Conservation (phyloP, 1,140 invertebrate species). For the Drosophila kohkoa region DNA sequence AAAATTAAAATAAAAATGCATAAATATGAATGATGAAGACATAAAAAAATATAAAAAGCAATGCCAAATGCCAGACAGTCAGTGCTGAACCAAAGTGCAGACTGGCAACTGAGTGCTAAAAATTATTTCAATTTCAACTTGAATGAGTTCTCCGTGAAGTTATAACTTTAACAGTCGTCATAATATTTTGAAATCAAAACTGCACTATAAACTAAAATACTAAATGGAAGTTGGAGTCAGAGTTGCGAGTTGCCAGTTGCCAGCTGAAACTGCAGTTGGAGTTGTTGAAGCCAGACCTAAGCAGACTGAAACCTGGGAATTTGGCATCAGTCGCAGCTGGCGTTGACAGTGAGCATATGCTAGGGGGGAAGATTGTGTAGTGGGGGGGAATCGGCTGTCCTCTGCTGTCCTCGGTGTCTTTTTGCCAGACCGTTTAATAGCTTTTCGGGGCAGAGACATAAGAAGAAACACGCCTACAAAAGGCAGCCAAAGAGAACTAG, state of each 20-base stretch:
- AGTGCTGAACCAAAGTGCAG: not conserved
- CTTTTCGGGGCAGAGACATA: slow-evolving; percentile 55
- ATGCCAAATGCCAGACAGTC: slow-evolving; percentile 28
- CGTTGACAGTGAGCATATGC: slow-evolving; percentile 55
- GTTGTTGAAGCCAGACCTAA: slow-evolving; percentile 1
- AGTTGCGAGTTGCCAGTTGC: not conserved
- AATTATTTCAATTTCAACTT: slow-evolving; percentile 62
- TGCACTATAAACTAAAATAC: slow-evolving; percentile 63
- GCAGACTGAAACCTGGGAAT: slow-evolving; percentile 43
- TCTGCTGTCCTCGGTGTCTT: slow-evolving; percentile 23
- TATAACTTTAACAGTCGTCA: slow-evolving; percentile 71
- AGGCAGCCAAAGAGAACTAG: slow-evolving; percentile 41
- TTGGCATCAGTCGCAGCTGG: slow-evolving; percentile 52
- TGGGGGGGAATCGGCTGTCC: slow-evolving; percentile 3
- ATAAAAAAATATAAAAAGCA: slow-evolving; percentile 53
- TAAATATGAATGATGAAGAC: slow-evolving; percentile 74
- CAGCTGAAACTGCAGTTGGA: not conserved
- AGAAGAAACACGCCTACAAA: slow-evolving; percentile 54
- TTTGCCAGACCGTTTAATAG: slow-evolving; percentile 56
- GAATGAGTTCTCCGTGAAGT: slow-evolving; percentile 54
- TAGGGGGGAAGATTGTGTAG: not conserved
- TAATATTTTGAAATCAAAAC: slow-evolving; percentile 77
- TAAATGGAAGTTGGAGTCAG: slow-evolving; percentile 46
- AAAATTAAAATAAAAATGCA: slow-evolving; percentile 75
- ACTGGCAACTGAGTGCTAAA: slow-evolving; percentile 23